Base-by-base conservation (phyloP, 2,888 invertebrate genomes). In the Yponomeuta cagnagella region DNA sequence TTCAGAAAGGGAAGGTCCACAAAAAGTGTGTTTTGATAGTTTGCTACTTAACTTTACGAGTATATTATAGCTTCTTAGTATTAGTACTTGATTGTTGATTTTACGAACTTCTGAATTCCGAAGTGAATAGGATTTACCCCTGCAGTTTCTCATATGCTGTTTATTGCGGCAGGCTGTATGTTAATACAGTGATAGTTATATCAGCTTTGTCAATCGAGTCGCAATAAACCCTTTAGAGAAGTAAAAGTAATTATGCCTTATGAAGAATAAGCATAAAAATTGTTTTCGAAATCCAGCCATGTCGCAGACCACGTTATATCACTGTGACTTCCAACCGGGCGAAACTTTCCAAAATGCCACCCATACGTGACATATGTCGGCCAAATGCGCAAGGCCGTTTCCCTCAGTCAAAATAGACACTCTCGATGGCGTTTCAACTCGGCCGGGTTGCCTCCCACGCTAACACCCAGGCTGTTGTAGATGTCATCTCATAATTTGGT, bases 371-470 rank as follows among this genome's bases (percentile, higher is more conserved):
- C 73, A 72, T 72, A 71, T 73, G 70, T 71, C 74, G 73, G 10
- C 74, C 71, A 71, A 74, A 73, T 74, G 74, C 67, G 73, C 73
- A 74, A 77, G 70, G 68, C 63, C 63, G 70, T 71, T 30, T 70
- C 30, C 58, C 52, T 58, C 52, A 0, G 15, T 15, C 30, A 10
- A 65, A 65, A 65, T 30, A 65, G 65, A 12, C 12, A 31, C 5
- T 12, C 37, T n/a, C 9, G 1, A 73, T 70, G 76, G 71, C 75
- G 76, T 77, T 78, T 74, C 74, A 74, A 78, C 77, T 80, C 73
- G 68, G 76, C 73, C 74, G 74, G 70, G 75, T 74, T 74, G 72
- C 80, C 82, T 78, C 83, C 85, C 79, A 86, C 84, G 78, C 71
- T 37, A 77, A 71, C 73, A 78, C 71, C 70, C 80, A 75, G 74